A percentile compares a stretch with the other conserved stretches of the same genome.
phyloP scores from a whole-genome alignment of 2,113 vertebrate genomes.

The Paedocypris sp. region DNA sequence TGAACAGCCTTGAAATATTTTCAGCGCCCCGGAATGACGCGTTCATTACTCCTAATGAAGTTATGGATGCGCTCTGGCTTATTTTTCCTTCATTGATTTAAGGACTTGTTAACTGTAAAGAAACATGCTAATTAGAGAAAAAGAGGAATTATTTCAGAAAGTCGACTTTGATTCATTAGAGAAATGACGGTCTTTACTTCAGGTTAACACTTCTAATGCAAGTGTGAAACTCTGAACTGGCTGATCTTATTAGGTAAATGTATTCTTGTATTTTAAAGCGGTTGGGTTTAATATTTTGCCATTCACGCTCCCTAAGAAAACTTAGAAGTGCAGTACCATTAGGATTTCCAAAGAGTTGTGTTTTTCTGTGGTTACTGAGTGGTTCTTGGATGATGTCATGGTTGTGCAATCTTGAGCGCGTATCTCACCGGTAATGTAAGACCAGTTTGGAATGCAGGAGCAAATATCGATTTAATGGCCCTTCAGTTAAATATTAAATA shows the following conservation, averaged over 20 bases:
- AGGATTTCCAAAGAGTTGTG: not conserved
- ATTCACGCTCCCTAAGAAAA: not conserved
- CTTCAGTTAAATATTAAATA: not conserved
- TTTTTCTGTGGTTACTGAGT: not conserved
- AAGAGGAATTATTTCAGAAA: not conserved
- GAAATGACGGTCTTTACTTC: too few relatives aligned
- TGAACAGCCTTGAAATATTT: not conserved
- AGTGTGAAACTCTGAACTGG: too few relatives aligned
- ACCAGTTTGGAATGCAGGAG: not conserved
- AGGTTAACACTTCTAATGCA: too few relatives aligned
- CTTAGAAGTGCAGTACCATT: not conserved
- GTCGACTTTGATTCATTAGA: not conserved
- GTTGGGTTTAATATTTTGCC: not conserved
- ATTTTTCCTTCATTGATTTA: not conserved
- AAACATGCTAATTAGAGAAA: not conserved
- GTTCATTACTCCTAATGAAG: conserved; percentile 10
- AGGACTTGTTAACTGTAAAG: not conserved
- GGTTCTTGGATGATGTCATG: conserved; percentile 15
- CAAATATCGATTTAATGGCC: not conserved
- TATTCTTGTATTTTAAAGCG: too few relatives aligned
- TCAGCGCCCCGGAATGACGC: conserved; percentile 19
- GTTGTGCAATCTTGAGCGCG: conserved; percentile 7
- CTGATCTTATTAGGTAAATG: too few relatives aligned
- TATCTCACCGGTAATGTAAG: not conserved
- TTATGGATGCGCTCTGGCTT: conserved; percentile 2